Evolutionary conservation across 2,888 invertebrate genomes (phyloP), one percentile per base, ranked within the genome.

Genomic region (Lutraria lutraria): DNA sequence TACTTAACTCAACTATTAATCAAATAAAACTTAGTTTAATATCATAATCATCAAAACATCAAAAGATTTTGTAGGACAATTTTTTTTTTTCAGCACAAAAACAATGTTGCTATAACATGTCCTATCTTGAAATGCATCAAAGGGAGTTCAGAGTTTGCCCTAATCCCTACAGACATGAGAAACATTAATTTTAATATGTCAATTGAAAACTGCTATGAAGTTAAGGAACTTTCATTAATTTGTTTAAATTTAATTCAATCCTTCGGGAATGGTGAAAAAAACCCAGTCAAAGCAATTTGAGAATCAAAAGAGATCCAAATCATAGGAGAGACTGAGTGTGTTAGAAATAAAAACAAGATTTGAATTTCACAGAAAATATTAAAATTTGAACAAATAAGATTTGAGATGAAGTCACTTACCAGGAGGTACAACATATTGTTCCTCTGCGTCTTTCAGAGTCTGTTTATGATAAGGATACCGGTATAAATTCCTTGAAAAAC

Each of bases 391-490:
- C 2, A 8, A 4, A 43, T 2, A 43, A 43, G 4, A 43, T 8
- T 43, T 43, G 43, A 80, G 56, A 80, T 54, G 13, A 53, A 81
- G 16, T n/a, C n/a, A 81, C 86, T 86, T 81, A 86, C 86, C 86
- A 86, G 81, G 54, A 86, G n/a, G 68, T 86, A 86, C 63, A 86
- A 52, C 86, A 81, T 86, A 12, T 86, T 60, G 21, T 54, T 56
- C 13, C 15, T n/a, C 3, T 29, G 53, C n/a, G 21, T 52, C 81
- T 53, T n/a, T n/a, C 52, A n/a, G 52, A 13, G 19, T n/a, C 43
- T 53, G 52, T 43, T 43, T 43, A 43, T 43, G 8, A 43, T 43
- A 43, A 43, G 43, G 2, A 43, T n/a, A n/a, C n/a, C n/a, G n/a
- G n/a, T n/a, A n/a, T n/a, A 43, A 43, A 43, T 43, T 43, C 43